Percentiles rank a stretch among this genome's conserved stretches.
These are phyloP conservation scores for Rhogogaster chlorosoma DNA, from an alignment of 2,888 invertebrate genomes.

Conservation along the genomic window DNA sequence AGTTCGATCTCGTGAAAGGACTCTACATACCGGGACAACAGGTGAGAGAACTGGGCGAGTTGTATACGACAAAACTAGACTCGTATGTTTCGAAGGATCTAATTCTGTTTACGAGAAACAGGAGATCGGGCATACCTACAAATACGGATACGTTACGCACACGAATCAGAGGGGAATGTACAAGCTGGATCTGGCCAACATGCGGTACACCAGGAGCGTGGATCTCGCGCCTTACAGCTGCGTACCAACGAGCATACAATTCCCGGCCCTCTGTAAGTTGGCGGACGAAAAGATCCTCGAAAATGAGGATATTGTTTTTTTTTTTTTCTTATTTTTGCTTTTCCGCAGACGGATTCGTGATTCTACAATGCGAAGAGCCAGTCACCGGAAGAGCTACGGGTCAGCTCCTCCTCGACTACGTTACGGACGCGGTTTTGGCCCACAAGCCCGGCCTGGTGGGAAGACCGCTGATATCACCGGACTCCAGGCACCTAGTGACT, in stretches of 20 bases:
- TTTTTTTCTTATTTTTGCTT: too few relatives aligned
- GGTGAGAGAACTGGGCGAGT: slow-evolving; percentile 73
- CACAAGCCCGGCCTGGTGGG: slow-evolving; percentile 84
- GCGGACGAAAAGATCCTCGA: neutral
- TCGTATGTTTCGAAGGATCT: too few relatives aligned
- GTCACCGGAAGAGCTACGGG: slow-evolving; percentile 83
- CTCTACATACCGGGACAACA: slow-evolving; percentile 83
- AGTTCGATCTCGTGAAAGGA: slow-evolving; percentile 86
- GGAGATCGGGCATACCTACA: slow-evolving; percentile 82
- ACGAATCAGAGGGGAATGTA: slow-evolving; percentile 86
- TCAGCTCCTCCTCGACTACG: slow-evolving; percentile 85
- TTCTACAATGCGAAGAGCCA: slow-evolving; percentile 86
- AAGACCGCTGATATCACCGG: slow-evolving; percentile 84
- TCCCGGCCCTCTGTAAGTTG: slow-evolving; percentile 86
- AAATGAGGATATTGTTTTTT: too few relatives aligned
- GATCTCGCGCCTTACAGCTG: slow-evolving; percentile 87
- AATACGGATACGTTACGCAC: slow-evolving; percentile 88
- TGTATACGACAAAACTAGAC: neutral
- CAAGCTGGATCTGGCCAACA: slow-evolving; percentile 85
- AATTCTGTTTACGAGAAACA: slow-evolving; percentile 62
- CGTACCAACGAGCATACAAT: slow-evolving; percentile 85
- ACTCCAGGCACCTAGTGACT: slow-evolving; percentile 85
- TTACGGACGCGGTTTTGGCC: slow-evolving; percentile 85
- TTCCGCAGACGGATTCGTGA: slow-evolving; percentile 84
- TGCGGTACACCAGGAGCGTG: slow-evolving; percentile 86